These are phyloP conservation scores for Liasis olivaceus DNA, from an alignment of 2,797 vertebrate species.

Conservation along the genomic window DNA sequence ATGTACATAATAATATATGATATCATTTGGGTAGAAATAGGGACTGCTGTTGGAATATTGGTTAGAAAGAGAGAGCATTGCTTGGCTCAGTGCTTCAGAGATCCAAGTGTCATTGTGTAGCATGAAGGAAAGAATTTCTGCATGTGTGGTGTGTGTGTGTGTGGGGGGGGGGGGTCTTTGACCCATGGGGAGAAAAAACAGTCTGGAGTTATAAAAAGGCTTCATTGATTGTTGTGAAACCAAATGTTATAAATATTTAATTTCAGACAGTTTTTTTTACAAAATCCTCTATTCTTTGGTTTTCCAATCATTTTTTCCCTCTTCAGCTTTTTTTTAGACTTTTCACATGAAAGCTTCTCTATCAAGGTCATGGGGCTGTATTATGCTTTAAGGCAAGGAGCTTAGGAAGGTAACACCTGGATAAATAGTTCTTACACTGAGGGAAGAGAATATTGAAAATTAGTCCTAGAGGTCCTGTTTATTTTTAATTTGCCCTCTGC, in stretches of 20 bases:
- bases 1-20: background rate
- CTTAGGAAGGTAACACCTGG: background rate
- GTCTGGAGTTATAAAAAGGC: background rate
- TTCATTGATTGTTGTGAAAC: background rate
- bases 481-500: constrained; percentile 13
- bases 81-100: background rate
- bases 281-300: background rate
- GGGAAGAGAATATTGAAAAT: constrained; percentile 34
- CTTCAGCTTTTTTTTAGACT: background rate
- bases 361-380: background rate
- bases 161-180: background rate
- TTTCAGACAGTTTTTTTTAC: constrained; percentile 6
- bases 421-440: background rate
- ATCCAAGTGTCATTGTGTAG: background rate
- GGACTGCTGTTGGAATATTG: too few species aligned
- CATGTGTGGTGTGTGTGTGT: background rate
- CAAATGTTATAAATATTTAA: background rate
- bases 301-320: background rate
- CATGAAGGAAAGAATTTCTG: background rate
- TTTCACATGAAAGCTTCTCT: constrained; percentile 5
- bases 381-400: constrained; percentile 14
- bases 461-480: constrained; percentile 34
- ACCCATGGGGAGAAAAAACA: background rate
- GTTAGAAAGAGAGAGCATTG: background rate
- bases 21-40: background rate